Base-by-base conservation (phyloP, 2,888 invertebrate genomes). In the Shargacucullia verbasci region DNA sequence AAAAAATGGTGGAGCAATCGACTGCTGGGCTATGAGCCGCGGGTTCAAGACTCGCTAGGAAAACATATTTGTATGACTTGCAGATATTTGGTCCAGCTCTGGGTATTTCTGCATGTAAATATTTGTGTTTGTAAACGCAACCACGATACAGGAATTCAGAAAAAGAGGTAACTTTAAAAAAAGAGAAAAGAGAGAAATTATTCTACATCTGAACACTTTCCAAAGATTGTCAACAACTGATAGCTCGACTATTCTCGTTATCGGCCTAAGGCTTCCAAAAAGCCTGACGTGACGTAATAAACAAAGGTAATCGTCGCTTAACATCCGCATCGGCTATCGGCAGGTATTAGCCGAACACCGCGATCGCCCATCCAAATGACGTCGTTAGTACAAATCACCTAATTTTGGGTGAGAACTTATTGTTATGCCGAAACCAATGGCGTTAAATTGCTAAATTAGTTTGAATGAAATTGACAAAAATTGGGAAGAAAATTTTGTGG, bases 301-400 rank as follows among this genome's bases (percentile, higher is more conserved):
- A 76, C 64, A 61, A 59, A 58, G 33, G 33, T 70, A 62, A 70
- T 70, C 52, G 40, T 34, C 57, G n/a, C 46, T 66, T 69, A 61
- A 64, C 59, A 59, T 43, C 65, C 50, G 52, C 31, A 55, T 45
- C 38, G 62, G 64, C 56, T 49, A 66, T 60, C 59, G 66, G 35
- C 66, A 61, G 64, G 59, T 65, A 68, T 71, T 76, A 69, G 47
- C 54, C 48, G 50, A 34, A 45, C 50, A 40, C 49, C 34, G 43
- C 50, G 31, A 60, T 60, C 64, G 54, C 20, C 52, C 35, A 10
- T 33, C 59, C 38, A 63, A 75, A 75, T 52, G 69, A 61, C 57
- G 45, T 76, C 75, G 66, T 75, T 75, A 66, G 54, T 27, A 37
- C 55, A 61, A 76, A 75, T 76, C 54, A 58, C 56, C 74, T 71